Base-by-base conservation (phyloP, 2,888 invertebrate species). In the Drosophila algonquin region DNA sequence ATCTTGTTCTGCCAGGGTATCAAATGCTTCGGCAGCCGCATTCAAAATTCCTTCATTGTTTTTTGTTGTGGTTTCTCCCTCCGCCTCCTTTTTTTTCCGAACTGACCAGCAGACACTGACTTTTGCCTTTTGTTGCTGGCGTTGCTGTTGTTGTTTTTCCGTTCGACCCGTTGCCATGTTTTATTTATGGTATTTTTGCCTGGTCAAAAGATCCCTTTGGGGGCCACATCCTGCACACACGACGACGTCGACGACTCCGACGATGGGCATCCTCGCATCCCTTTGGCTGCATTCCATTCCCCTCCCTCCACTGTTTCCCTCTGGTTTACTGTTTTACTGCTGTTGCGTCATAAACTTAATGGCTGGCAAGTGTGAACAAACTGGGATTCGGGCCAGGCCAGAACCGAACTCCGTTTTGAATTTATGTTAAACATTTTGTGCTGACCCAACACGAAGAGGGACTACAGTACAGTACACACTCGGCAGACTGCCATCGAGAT, bases 301-400 rank as follows among this genome's bases (percentile, higher is more conserved):
- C 2, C 3, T 21, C 21, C 21, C 21, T 21, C 21, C 0, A 21
- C 21, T 21, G 21, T 1, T 21, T 21, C 21, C 21, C 21, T 21
- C 21, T 21, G 21, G 79, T 72, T 69, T 73, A 79, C 76, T 77
- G 85, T 79, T 86, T 86, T 81, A 85, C 77, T 85, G 85, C 83
- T 85, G 83, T 82, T 86, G 87, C 83, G 85, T 87, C 83, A 86
- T 86, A 86, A 86, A 86, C 86, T 86, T 87, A 87, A 86, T 86
- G 85, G 83, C 70, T 73, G 83, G 79, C 87, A 79, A 85, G 86
- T 87, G 86, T 86, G 86, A 86, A 85, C 77, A 79, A 76, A 68
- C 73, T 65, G 59, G 61, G 51, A 54, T 47, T 68, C 16, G 63
- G 63, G 10, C 63, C 45, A 30, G 24, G 24, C 24, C 40, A 44